Evolutionary conservation across 2,888 invertebrate genomes (phyloP).

Genomic region (Holacanthella duospinosa): DNA sequence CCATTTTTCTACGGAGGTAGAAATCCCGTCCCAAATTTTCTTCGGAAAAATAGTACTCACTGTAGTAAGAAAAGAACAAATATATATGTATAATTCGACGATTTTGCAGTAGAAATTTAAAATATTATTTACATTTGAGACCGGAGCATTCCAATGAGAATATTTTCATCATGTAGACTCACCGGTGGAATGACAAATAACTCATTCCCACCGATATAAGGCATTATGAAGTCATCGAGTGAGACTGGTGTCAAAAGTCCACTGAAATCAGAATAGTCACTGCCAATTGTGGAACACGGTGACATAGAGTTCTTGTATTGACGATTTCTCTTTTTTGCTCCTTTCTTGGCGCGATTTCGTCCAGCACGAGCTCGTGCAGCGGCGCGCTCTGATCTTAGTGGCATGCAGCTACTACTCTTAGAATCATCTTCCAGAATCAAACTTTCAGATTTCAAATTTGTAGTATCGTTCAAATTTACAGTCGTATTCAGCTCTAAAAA

Average conservation of each 20-base stretch:
- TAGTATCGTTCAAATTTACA: too few relatives aligned
- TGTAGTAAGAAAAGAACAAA: conserved; percentile 45
- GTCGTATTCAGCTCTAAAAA: too few relatives aligned
- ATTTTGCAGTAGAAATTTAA: not conserved
- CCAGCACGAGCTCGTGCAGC: too few relatives aligned
- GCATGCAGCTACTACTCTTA: too few relatives aligned
- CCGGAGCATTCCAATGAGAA: conserved; percentile 21
- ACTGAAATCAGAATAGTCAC: not conserved
- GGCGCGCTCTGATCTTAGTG: too few relatives aligned
- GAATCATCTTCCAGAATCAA: too few relatives aligned
- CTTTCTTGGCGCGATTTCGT: not conserved
- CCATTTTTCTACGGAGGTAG: conserved; percentile 95
- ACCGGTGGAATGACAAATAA: conserved; percentile 10
- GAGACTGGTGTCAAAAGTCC: not conserved
- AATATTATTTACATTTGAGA: conserved; percentile 34
- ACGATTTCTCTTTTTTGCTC: not conserved
- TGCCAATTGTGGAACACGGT: not conserved
- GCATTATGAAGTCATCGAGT: conserved; percentile 31
- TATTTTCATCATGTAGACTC: not conserved
- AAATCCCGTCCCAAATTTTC: conserved; percentile 92
- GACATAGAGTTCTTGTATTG: not conserved
- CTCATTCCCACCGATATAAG: conserved; percentile 24
- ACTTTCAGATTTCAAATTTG: too few relatives aligned
- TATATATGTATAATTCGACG: not conserved
- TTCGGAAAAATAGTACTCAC: conserved; percentile 97